phyloP scores from a whole-genome alignment of 2,113 vertebrate species.

The Zonotrichia leucophrys region DNA sequence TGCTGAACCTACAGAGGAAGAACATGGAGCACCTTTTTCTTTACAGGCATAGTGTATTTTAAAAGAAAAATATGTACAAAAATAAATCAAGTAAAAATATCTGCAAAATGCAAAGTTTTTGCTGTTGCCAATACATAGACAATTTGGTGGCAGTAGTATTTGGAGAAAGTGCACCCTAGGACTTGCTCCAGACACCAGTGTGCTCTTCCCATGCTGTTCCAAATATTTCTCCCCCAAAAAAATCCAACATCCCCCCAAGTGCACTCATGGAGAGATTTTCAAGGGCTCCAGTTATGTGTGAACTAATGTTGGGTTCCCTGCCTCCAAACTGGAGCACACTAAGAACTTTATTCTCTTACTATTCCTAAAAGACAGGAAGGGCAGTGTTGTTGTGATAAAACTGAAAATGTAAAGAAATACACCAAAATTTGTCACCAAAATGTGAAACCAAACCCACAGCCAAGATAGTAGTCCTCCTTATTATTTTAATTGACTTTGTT shows the following conservation, averaged over 20 bases:
- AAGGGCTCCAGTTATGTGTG: not conserved
- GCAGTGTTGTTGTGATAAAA: not conserved
- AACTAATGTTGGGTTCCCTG: not conserved
- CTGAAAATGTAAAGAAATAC: not conserved
- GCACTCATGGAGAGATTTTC: not conserved
- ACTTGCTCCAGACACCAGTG: not conserved
- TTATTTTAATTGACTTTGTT: not conserved
- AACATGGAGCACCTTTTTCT: not conserved
- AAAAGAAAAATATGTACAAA: not conserved
- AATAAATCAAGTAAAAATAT: not conserved
- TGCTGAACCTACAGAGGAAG: not conserved
- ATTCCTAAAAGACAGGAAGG: not conserved
- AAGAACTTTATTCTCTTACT: not conserved
- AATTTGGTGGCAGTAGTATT: not conserved
- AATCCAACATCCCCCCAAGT: rapidly evolving
- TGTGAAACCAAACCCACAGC: not conserved
- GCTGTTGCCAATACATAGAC: not conserved
- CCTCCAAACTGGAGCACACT: rapidly evolving
- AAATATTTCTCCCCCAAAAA: not conserved
- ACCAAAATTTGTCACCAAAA: not conserved
- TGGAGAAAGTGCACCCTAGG: not conserved
- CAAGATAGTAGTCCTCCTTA: not conserved
- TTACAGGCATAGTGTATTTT: rapidly evolving
- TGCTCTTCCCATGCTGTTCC: not conserved
- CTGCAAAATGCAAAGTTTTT: not conserved